Evolutionary conservation across 2,888 invertebrate species (phyloP), one percentile per base, ranked within the genome.

Genomic region (Lepeophtheirus nordmannii): DNA sequence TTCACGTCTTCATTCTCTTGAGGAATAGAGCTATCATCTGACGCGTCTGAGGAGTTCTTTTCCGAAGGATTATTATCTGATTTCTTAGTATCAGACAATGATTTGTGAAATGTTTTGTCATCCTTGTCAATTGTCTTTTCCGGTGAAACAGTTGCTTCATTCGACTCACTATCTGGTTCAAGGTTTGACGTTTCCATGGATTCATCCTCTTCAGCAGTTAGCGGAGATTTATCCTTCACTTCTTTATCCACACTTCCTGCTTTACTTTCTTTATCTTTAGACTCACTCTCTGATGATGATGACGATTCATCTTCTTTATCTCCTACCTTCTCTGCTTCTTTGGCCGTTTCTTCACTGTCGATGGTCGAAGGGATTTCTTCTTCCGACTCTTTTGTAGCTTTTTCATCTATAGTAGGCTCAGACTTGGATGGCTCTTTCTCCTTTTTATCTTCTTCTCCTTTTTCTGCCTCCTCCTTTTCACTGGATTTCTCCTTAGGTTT

Each of bases 321-420:
- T n/a, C n/a, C n/a, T n/a, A n/a, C n/a, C n/a, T n/a, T n/a, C n/a
- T n/a, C n/a, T n/a, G n/a, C n/a, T n/a, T n/a, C n/a, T 60, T 57
- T 57, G 12, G 23, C 11, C 10, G 57, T 14, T 9, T 9, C 10
- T 57, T 57, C 57, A 1, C 11, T 57, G 57, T 57, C 57, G 11
- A 39, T 62, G 41, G 62, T 41, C 40, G 39, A 20, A 58, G 58
- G 61, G 30, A 37, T 37, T 17, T 53, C 14, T 17, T 17, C 56
- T 10, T 46, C 1, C 7, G 63, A 37, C 20, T 46, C 46, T 14
- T 22, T 23, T 46, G 22, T 17, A 10, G 46, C 11, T 20, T 62
- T 62, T 11, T 20, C 22, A 14, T n/a, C 23, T 12, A 41, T 7
- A 7, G 61, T 17, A 8, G 8, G 12, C 41, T 30, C 40, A 12